Evolutionary conservation across 1,140 invertebrate species (phyloP).

Genomic region (Sarcophaga bullata): DNA sequence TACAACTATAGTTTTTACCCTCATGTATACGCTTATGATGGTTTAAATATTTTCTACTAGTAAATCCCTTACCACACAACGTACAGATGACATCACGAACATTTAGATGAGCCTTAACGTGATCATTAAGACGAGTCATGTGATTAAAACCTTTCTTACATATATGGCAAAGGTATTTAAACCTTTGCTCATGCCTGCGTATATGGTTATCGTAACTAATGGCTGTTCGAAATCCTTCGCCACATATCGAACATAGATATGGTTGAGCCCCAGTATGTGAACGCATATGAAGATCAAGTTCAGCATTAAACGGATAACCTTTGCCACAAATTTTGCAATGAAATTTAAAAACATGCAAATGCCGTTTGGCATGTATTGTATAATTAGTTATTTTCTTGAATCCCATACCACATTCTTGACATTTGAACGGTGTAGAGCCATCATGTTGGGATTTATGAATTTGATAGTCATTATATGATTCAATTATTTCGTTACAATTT

Average conservation of each 20-base stretch:
- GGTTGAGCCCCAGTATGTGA: conserved; percentile 51
- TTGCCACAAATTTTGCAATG: conserved; percentile 52
- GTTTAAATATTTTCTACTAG: conserved; percentile 49
- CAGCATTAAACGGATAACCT: conserved; percentile 48
- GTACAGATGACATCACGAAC: conserved; percentile 52
- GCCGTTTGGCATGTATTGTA: conserved; percentile 49
- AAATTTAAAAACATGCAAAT: conserved; percentile 48
- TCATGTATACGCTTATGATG: conserved; percentile 53
- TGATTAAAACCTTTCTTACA: conserved; percentile 51
- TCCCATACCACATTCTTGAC: conserved; percentile 48
- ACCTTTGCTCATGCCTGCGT: conserved; percentile 49
- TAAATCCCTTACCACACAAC: conserved; percentile 51
- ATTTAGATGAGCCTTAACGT: conserved; percentile 51
- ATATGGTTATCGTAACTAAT: conserved; percentile 49
- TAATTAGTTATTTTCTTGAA: conserved; percentile 48
- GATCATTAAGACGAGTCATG: conserved; percentile 46
- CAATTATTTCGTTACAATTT: conserved; percentile 46
- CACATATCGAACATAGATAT: conserved; percentile 52
- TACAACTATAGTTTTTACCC: conserved; percentile 50
- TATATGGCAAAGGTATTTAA: conserved; percentile 48
- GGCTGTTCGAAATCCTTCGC: conserved; percentile 47
- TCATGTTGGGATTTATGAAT: conserved; percentile 50
- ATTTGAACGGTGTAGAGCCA: conserved; percentile 48
- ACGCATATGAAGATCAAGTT: conserved; percentile 47
- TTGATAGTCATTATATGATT: conserved; percentile 46